A percentile compares a stretch with the other conserved stretches of the same genome.
phyloP scores from a whole-genome alignment of 2,797 vertebrate species.

The Danio choprae region DNA sequence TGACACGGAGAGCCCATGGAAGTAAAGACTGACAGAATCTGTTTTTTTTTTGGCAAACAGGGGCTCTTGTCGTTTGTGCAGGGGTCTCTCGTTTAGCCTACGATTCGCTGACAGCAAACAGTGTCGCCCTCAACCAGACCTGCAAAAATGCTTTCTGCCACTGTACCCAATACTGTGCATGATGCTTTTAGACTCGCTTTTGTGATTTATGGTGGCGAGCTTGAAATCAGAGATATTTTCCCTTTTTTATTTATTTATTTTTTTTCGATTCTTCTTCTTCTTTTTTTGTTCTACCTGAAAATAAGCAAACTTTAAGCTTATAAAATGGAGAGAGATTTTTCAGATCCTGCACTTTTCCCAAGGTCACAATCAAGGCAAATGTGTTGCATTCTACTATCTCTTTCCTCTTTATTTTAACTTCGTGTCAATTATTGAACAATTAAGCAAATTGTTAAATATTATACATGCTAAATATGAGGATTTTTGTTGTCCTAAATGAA shows the following conservation, averaged over 20 bases:
- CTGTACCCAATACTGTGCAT: background rate
- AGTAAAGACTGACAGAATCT: conserved; percentile 81
- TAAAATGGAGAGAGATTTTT: too few species aligned
- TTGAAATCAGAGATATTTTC: background rate
- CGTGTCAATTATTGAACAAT: background rate
- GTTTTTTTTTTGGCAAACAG: conserved; percentile 73
- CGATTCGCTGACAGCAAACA: conserved; percentile 39
- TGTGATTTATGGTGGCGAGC: background rate
- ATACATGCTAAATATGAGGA: background rate
- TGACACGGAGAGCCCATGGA: conserved; percentile 72
- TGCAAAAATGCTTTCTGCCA: background rate
- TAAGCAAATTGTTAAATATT: background rate
- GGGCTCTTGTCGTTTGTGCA: conserved; percentile 72
- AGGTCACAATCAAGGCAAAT: background rate
- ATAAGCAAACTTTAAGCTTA: background rate
- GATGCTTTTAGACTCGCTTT: conserved; percentile 6
- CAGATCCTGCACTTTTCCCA: background rate
- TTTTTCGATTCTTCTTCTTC: too few species aligned
- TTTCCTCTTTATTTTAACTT: too few species aligned
- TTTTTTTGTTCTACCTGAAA: background rate
- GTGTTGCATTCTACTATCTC: background rate
- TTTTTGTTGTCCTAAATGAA: background rate
- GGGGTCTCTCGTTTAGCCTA: conserved; percentile 16
- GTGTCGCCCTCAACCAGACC: conserved; percentile 20
- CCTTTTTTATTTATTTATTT: background rate